phyloP scores from a whole-genome alignment of 2,888 invertebrate species.

The Criorhina ranunculi region DNA sequence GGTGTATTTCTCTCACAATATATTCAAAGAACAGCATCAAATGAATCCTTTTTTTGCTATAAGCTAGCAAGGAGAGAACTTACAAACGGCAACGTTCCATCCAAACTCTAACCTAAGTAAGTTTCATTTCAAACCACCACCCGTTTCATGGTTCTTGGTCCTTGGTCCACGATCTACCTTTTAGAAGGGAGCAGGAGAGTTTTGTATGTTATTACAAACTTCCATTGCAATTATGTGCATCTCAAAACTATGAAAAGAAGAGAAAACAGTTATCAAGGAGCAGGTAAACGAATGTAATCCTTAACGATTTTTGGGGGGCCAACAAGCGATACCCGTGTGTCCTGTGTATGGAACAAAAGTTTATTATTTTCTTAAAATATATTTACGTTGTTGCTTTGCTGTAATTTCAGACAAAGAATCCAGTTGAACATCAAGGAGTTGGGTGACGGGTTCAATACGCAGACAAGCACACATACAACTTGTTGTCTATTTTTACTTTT shows the following conservation, averaged over 20 bases:
- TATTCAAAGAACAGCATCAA: constrained; percentile 11
- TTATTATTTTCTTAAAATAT: constrained; percentile 71
- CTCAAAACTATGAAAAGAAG: constrained; percentile 42
- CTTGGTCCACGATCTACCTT: not conserved
- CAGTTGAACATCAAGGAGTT: constrained; percentile 36
- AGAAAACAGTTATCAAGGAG: constrained; percentile 60
- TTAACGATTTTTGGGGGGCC: constrained; percentile 50
- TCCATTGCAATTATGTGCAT: constrained; percentile 72
- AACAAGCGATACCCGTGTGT: constrained; percentile 30
- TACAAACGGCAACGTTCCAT: constrained; percentile 2
- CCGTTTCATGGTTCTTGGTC: too few species aligned
- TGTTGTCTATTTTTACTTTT: constrained; percentile 51
- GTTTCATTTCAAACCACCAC: not conserved
- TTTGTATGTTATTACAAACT: constrained; percentile 67
- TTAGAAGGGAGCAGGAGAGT: not conserved
- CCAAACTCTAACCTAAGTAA: not conserved
- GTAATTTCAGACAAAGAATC: constrained; percentile 73
- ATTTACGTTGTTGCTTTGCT: constrained; percentile 51
- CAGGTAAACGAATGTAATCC: constrained; percentile 67
- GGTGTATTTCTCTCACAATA: not conserved
- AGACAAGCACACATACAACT: constrained; percentile 28
- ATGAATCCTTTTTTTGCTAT: constrained; percentile 30
- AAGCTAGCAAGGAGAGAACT: constrained; percentile 2
- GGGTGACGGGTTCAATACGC: constrained; percentile 53
- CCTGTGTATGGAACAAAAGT: constrained; percentile 53